Evolutionary conservation across 1,140 invertebrate species (phyloP), one percentile per base, ranked within the genome.

Genomic region (Ericerus pela): DNA sequence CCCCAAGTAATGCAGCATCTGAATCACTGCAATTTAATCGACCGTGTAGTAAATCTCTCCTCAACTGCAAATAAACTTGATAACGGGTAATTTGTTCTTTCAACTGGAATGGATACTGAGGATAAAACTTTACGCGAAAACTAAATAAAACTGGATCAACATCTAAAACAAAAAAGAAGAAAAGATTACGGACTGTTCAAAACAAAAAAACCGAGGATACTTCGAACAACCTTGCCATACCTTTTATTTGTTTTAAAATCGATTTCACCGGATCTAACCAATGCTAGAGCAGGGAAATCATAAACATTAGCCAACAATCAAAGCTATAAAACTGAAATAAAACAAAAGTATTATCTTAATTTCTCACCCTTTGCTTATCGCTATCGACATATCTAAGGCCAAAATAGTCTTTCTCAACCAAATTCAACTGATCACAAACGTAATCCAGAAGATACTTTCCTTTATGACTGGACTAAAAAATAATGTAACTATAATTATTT

Each of bases 361-460:
- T n/a, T n/a, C 75, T 79, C 74, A 91, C 93, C 75, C 93, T 80
- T 72, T 96, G 91, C 64, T 92, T 92, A 62, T 82, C 80, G 28
- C 79, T 71, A 73, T 97, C 93, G 29, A 95, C 89, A 81, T 88
- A 97, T 58, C 92, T 78, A 24, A 98, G 77, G 8, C 94, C 94
- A 73, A 97, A 96, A 72, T 97, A 97, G 73, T 97, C 94, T 64
- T 88, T 94, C 73, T 97, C 94, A 58, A 89, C 78, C 60, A 97
- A 80, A 73, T 95, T 91, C 56, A 97, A 75, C 67, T 93, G 85
- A 62, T 87, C 81, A 70, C 92, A 96, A 55, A 96, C 85, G 76
- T 88, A 84, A 67, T 96, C 92, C 65, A 97, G 72, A 53, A 98
- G 76, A 71, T 84, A 88, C 69, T 88, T 88, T 56, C 93, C 94